Evolutionary conservation across 2,113 vertebrate species (phyloP).

Genomic region (Melanotaenia duboulayi): DNA sequence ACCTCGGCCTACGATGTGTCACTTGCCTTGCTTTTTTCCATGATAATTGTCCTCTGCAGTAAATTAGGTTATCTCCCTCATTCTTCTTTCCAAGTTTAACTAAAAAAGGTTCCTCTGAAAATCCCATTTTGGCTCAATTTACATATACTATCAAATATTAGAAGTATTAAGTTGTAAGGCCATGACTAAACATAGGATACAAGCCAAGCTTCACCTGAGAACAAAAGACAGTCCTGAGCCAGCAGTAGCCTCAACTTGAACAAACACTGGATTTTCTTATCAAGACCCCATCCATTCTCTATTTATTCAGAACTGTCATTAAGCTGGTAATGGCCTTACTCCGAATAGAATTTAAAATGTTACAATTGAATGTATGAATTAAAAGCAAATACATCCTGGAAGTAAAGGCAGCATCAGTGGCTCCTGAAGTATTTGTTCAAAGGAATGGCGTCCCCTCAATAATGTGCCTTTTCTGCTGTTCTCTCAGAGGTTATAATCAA

Average conservation of each 20-base stretch:
- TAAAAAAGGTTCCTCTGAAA: constrained; percentile 51
- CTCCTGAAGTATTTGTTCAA: constrained; percentile 67
- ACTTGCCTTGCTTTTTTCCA: constrained; percentile 43
- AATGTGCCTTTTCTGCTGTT: constrained; percentile 43
- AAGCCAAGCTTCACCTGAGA: constrained; percentile 53
- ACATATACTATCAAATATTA: constrained; percentile 42
- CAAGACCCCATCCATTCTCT: constrained; percentile 45
- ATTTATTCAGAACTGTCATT: constrained; percentile 68
- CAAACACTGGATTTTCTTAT: constrained; percentile 72
- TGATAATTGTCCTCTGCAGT: constrained; percentile 59
- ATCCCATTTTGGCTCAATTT: constrained; percentile 41
- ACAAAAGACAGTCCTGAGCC: constrained; percentile 57
- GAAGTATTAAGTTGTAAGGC: constrained; percentile 53
- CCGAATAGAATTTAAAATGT: constrained; percentile 67
- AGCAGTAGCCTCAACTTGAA: constrained; percentile 67
- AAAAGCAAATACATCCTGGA: constrained; percentile 71
- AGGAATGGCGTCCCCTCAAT: constrained; percentile 60
- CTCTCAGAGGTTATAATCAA: constrained; percentile 57
- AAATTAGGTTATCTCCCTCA: constrained; percentile 59
- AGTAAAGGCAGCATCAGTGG: constrained; percentile 59
- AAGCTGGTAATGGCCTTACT: constrained; percentile 57
- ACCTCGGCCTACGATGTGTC: constrained; percentile 67
- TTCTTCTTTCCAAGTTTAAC: constrained; percentile 54
- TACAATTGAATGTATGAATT: constrained; percentile 69
- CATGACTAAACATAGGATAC: constrained; percentile 54